A percentile compares a stretch with the other conserved stretches of the same genome.
Evolutionary conservation across 2,797 vertebrate species (phyloP).

Genomic region (Rhodeus uyekii): DNA sequence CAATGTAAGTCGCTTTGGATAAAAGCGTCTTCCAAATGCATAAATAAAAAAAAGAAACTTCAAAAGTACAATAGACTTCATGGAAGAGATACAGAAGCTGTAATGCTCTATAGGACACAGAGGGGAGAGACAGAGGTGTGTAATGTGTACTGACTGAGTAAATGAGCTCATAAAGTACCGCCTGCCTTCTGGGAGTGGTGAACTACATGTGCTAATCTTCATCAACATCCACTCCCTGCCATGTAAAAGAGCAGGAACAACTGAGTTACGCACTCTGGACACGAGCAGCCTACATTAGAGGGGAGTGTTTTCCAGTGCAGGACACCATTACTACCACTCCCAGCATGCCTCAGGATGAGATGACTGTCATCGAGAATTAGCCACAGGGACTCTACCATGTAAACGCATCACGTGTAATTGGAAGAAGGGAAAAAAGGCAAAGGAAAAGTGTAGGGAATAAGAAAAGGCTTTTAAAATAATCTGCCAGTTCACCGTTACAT

Average conservation of each 20-base stretch:
- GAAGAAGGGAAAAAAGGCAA: slow-evolving; percentile 56
- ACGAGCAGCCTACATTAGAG: slow-evolving; percentile 77
- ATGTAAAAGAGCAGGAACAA: slow-evolving; percentile 79
- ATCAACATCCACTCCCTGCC: slow-evolving; percentile 81
- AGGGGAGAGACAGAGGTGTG: slow-evolving; percentile 26
- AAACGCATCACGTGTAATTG: slow-evolving; percentile 77
- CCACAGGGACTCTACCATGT: slow-evolving; percentile 65
- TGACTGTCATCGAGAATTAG: slow-evolving; percentile 85
- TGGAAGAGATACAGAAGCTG: neutral
- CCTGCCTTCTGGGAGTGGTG: slow-evolving; percentile 68
- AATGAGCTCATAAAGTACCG: slow-evolving; percentile 67
- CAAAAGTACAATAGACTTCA: neutral
- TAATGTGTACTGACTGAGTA: slow-evolving; percentile 55
- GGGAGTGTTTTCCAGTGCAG: slow-evolving; percentile 77
- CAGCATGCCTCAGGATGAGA: slow-evolving; percentile 81
- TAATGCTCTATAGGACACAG: slow-evolving; percentile 9
- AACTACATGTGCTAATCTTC: slow-evolving; percentile 79
- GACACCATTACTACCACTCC: slow-evolving; percentile 81
- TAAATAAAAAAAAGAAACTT: slow-evolving; percentile 1
- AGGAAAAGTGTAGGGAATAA: slow-evolving; percentile 42
- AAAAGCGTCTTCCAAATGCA: no score
- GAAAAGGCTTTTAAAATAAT: slow-evolving; percentile 76
- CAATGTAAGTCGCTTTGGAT: no score
- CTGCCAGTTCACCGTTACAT: slow-evolving; percentile 67
- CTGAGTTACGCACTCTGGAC: slow-evolving; percentile 67